Evolutionary conservation across 2,888 invertebrate species (phyloP), one percentile per base, ranked within the genome.

Genomic region (Amblyjoppa fuscipennis): DNA sequence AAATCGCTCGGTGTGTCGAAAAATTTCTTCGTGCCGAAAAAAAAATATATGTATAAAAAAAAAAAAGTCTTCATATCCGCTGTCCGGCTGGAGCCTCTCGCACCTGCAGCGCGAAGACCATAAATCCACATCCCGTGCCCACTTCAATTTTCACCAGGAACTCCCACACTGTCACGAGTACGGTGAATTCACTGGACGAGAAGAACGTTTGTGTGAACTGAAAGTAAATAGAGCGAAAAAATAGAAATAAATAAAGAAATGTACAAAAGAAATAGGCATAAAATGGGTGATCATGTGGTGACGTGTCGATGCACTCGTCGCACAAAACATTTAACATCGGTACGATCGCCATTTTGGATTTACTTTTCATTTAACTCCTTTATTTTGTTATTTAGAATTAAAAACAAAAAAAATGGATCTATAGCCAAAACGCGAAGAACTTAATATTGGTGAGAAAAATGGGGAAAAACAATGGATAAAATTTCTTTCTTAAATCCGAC

Each of bases 121-220:
- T 45, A 71, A 82, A 71, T 66, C 51, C 68, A 45, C 49, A 51
- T 25, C 70, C 34, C 28, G 45, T 66, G 20, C 31, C 49, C 64
- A 75, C 64, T 75, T 11, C 28, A 56, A 34, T n/a, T 13, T 59
- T 70, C 69, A 79, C 81, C 64, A 56, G 7, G 45, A 84, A 81
- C 45, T 64, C 61, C 61, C 78, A 74, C 84, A 81, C 81, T 61
- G 45, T 64, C 77, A 61, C 56, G 61, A 9, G 77, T 77, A 77
- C 59, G 69, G 66, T 73, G 68, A 81, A 69, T 81, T 64, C 74
- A 49, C 74, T 56, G 74, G 20, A 31, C 25, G 59, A 16, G 16
- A 70, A 70, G 69, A 53, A 51, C 49, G 64, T 25, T 31, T 28
- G 76, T 28, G 59, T 13, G 28, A 73, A 83, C 80, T 84, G 73